Evolutionary conservation across 1,140 invertebrate genomes (phyloP).

Genomic region (Zaprionus ghesquierei): DNA sequence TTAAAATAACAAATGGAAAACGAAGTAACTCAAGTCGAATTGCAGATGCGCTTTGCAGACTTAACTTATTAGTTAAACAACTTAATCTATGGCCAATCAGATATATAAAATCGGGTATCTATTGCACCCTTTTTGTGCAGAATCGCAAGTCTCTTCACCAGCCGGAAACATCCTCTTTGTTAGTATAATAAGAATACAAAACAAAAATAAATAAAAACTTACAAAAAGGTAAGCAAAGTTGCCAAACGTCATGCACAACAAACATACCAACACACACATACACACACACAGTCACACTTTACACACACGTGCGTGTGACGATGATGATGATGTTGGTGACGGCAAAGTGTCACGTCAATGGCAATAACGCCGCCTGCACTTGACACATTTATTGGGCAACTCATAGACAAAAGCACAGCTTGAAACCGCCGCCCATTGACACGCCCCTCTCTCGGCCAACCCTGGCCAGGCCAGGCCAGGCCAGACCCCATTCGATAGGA

Average conservation of each 20-base stretch:
- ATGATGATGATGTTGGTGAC: slow-evolving; percentile 41
- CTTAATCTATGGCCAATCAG: no score
- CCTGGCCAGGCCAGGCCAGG: neutral
- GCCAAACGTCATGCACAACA: slow-evolving; percentile 53
- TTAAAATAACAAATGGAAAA: slow-evolving; percentile 11
- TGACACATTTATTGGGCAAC: slow-evolving; percentile 78
- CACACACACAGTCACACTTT: neutral
- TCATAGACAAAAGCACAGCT: slow-evolving; percentile 70
- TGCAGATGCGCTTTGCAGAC: neutral
- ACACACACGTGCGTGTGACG: slow-evolving; percentile 28
- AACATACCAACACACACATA: slow-evolving; percentile 5
- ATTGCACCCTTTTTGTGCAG: neutral
- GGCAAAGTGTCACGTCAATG: slow-evolving; percentile 68
- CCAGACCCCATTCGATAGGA: neutral
- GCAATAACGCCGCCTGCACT: slow-evolving; percentile 71
- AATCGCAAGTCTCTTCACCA: neutral
- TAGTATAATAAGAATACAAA: slow-evolving; percentile 36
- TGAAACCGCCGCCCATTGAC: slow-evolving; percentile 53
- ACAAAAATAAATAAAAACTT: slow-evolving; percentile 30
- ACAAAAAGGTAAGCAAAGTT: slow-evolving; percentile 40
- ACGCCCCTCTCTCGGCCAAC: neutral
- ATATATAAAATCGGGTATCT: neutral
- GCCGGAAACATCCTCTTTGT: neutral
- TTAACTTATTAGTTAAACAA: neutral
- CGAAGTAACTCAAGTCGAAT: neutral